Conservation (phyloP, 2,797 vertebrate species). For the Lerista edwardsae region DNA sequence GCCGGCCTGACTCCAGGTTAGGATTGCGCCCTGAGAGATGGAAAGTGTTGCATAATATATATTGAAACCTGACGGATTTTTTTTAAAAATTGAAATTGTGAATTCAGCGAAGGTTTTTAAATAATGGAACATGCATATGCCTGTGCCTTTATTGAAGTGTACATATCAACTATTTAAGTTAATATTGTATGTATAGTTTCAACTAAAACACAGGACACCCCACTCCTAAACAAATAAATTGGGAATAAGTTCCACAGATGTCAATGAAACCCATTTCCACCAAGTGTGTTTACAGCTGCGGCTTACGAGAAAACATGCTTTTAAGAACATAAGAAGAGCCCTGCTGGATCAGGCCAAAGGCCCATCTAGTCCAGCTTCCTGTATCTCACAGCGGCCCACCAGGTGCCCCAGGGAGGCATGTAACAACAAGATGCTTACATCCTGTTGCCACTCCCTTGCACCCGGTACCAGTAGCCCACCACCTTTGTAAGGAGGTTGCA, state of each 20-base stretch:
- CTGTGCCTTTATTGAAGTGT: conserved; percentile 76
- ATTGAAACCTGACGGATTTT: neutral
- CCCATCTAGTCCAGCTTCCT: too few relatives aligned
- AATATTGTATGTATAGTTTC: conserved; percentile 64
- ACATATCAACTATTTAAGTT: conserved; percentile 74
- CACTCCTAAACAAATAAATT: neutral
- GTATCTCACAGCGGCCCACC: too few relatives aligned
- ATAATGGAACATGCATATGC: conserved; percentile 24
- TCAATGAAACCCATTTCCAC: neutral
- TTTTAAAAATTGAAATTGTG: conserved; percentile 17
- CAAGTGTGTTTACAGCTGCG: neutral
- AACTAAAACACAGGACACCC: conserved; percentile 56
- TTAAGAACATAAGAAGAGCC: too few relatives aligned
- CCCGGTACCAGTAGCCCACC: too few relatives aligned
- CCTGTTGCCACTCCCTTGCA: too few relatives aligned
- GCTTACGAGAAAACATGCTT: conserved; percentile 62
- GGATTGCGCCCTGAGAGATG: neutral
- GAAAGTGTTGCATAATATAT: conserved; percentile 11
- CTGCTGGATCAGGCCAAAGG: too few relatives aligned
- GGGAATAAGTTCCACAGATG: neutral
- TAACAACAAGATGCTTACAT: too few relatives aligned
- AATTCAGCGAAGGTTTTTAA: neutral
- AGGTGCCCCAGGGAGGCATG: too few relatives aligned
- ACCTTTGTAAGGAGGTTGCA: too few relatives aligned
- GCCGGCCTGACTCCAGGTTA: too few relatives aligned